Evolutionary conservation across 2,113 vertebrate species (phyloP), one percentile per base, ranked within the genome.

Genomic region (Orientallactaga bullata): DNA sequence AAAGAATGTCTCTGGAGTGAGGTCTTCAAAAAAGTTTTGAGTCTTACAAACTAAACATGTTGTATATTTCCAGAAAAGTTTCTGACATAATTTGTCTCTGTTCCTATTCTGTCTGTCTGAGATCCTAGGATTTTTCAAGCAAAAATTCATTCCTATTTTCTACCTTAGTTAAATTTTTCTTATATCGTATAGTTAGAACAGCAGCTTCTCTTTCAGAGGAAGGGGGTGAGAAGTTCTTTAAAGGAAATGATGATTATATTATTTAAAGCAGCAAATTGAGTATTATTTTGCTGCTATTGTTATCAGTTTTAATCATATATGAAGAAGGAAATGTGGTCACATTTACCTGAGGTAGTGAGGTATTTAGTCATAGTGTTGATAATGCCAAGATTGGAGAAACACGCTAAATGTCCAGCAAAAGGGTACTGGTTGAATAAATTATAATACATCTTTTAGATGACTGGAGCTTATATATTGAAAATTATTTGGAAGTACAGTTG

Each of bases 11-110:
- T 85, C 32, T 85, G n/a, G 13, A 65, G 55, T 80, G 18, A 81
- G 30, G 24, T 83, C 69, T 94, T n/a, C 17, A 72, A 55, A 95
- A 81, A 92, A 84, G n/a, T 7, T 89, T 87, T 86, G 35, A 84
- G 60, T 94, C 69, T 81, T 88, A 51, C 39, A 68, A 92, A 91
- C 61, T 84, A 76, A 7, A 10, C 42, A 71, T 2, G 35, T 93
- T 68, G 68, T 69, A 26, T 87, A n/a, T 61, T 72, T 32, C 28
- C n/a, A 77, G 83, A 66, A 66, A 77, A 88, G 11, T 90, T 51
- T 7, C 47, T 47, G 42, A 47, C 23, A 24, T 85, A 11, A 16
- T 76, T 5, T 68, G 39, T 35, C 20, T 77, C n/a, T 88, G 11
- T 89, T 93, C 17, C 37, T 51, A 30, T 32, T 94, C 17, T 68